These are phyloP conservation scores for Parapristionchus giblindavisi DNA, from an alignment of 2,888 invertebrate species.

Conservation along the genomic window DNA sequence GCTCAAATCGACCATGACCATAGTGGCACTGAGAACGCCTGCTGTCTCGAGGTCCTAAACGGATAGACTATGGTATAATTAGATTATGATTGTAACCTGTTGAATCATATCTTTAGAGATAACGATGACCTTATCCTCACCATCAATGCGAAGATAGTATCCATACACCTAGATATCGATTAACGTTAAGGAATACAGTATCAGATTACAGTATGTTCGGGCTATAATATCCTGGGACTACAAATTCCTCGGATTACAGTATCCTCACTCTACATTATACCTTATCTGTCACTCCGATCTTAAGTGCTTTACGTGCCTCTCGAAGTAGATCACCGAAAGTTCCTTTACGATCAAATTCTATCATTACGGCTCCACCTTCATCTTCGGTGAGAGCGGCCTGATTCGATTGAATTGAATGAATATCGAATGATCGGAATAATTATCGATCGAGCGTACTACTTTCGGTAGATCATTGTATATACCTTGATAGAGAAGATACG, in stretches of 20 bases:
- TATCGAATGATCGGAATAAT: not conserved
- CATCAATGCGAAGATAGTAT: constrained; percentile 24
- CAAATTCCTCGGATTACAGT: not conserved
- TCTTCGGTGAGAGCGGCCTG: constrained; percentile 49
- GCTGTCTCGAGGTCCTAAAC: constrained; percentile 14
- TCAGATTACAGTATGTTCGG: not conserved
- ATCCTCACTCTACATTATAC: constrained; percentile 25
- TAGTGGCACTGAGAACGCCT: constrained; percentile 12
- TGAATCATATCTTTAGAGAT: constrained; percentile 18
- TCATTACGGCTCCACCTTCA: constrained; percentile 47
- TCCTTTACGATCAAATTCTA: constrained; percentile 52
- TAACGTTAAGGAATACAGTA: no score
- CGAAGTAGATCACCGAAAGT: constrained; percentile 56
- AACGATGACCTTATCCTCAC: constrained; percentile 23
- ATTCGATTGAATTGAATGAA: no score
- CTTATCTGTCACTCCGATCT: constrained; percentile 57
- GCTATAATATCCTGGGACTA: constrained; percentile 29
- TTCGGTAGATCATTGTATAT: constrained; percentile 11
- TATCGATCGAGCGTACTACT: constrained; percentile 23
- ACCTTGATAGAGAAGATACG: constrained; percentile 20
- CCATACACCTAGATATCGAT: constrained; percentile 4
- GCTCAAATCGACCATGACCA: constrained; percentile 33
- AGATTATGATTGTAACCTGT: not conserved
- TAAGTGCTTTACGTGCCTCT: constrained; percentile 51
- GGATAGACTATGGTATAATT: not conserved